phyloP scores from a whole-genome alignment of 1,140 invertebrate species.

The Melipona quadrifasciata region DNA sequence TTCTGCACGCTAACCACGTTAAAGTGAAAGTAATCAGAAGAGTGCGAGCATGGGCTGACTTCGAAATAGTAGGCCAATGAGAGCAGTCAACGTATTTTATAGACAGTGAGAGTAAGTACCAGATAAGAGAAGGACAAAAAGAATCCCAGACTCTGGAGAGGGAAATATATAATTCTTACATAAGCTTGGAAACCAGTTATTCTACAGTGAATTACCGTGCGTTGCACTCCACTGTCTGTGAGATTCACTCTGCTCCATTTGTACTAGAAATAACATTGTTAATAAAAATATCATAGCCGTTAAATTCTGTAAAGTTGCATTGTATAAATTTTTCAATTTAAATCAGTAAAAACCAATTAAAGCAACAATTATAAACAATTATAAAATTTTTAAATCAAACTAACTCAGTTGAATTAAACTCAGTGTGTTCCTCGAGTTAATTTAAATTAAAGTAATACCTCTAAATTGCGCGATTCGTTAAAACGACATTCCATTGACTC shows the following conservation, averaged over 20 bases:
- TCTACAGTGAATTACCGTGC: constrained; percentile 7
- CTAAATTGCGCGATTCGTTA: neutral
- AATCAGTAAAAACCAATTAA: neutral
- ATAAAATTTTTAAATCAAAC: no score
- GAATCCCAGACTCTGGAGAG: neutral
- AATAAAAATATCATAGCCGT: neutral
- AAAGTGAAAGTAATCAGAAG: constrained; percentile 22
- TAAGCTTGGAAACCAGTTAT: constrained; percentile 19
- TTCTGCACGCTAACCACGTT: neutral
- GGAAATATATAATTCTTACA: constrained; percentile 22
- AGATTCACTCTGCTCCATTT: neutral
- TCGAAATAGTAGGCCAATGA: neutral
- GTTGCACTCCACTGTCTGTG: neutral
- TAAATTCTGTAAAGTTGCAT: neutral
- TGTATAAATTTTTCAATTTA: neutral
- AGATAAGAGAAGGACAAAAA: neutral
- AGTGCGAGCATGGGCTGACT: neutral
- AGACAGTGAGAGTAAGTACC: neutral
- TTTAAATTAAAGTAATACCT: neutral
- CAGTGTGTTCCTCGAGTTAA: neutral
- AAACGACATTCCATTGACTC: neutral
- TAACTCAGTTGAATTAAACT: no score
- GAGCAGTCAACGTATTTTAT: neutral
- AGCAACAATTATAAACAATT: no score
- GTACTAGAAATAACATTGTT: neutral